Base-by-base conservation (phyloP, 2,113 vertebrate species). In the Callithrix jacchus region DNA sequence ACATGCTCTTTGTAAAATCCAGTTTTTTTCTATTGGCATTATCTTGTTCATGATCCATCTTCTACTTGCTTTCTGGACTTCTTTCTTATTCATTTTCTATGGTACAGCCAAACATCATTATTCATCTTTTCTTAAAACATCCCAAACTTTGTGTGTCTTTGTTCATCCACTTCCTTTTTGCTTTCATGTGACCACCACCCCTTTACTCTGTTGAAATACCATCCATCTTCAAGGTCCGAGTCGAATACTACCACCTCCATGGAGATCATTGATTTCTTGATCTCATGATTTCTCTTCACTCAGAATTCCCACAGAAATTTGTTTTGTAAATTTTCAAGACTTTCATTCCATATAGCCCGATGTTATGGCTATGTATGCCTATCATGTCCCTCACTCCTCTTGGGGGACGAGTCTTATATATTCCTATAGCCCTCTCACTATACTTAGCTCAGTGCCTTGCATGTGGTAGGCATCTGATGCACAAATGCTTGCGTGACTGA, bases 301-400 rank as follows among this genome's bases (percentile, higher is more conserved):
- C 45, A 35, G 35, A 88, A 85, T 74, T 74, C 40, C 30, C 20
- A 21, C 23, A 70, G 64, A 71, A 92, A 66, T n/a, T 10, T 89
- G 20, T n/a, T 77, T 83, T n/a, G 0, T 17, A 23, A 3, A 17
- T 87, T 89, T 58, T 83, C 71, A 68, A 64, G n/a, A 1, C 10
- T 18, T 58, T 66, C 18, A 0, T 49, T 64, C 7, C 35, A 2
- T 16, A 3, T 4, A 52, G 64, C 3, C 21, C 74, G 17, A 14
- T n/a, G 32, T 2, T 21, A n/a, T 32, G 37, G 61, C 27, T 10
- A 2, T 4, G 23, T 6, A 17, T 54, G 10, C 6, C 0, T 20
- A 0, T 17, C 52, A 9, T 6, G 8, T 54, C 30, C 54, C 35
- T 84, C 54, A 5, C 1, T 32, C 8, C 6, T 8, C 8, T 66